phyloP scores from a whole-genome alignment of 2,113 vertebrate species.

The Microcebus ravelobensis region DNA sequence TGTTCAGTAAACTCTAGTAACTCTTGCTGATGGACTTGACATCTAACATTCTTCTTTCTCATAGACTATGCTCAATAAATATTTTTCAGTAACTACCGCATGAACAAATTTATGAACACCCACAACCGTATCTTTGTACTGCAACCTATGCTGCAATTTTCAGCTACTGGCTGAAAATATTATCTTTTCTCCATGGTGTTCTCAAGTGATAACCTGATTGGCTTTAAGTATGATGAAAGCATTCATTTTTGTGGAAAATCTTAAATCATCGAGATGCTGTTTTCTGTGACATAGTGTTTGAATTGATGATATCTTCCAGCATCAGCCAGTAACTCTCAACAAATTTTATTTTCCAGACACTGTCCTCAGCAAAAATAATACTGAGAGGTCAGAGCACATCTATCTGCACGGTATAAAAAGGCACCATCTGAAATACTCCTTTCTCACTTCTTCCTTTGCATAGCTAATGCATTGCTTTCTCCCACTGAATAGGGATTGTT shows the following conservation, averaged over 20 bases:
- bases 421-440: conserved; percentile 68
- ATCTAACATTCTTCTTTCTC: background rate
- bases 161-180: conserved; percentile 36
- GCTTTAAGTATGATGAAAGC: conserved; percentile 61
- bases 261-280: conserved; percentile 52
- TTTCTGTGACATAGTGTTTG: conserved; percentile 65
- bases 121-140: background rate
- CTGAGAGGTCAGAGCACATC: conserved; percentile 70
- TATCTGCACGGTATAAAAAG: conserved; percentile 64
- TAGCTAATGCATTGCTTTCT: conserved; percentile 78
- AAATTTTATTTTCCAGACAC: conserved; percentile 63
- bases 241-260: conserved; percentile 64
- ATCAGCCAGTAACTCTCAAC: conserved; percentile 70
- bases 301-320: conserved; percentile 70
- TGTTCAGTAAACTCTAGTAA: background rate
- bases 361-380: conserved; percentile 70
- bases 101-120: conserved; percentile 33
- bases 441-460: conserved; percentile 76
- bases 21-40: background rate
- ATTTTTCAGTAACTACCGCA: conserved; percentile 22
- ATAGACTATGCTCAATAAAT: background rate
- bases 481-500: conserved; percentile 81
- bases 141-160: conserved; percentile 29
- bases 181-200: conserved; percentile 53
- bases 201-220: background rate